phyloP scores from a whole-genome alignment of 2,113 vertebrate genomes.

The Melanerpes formicivorus region DNA sequence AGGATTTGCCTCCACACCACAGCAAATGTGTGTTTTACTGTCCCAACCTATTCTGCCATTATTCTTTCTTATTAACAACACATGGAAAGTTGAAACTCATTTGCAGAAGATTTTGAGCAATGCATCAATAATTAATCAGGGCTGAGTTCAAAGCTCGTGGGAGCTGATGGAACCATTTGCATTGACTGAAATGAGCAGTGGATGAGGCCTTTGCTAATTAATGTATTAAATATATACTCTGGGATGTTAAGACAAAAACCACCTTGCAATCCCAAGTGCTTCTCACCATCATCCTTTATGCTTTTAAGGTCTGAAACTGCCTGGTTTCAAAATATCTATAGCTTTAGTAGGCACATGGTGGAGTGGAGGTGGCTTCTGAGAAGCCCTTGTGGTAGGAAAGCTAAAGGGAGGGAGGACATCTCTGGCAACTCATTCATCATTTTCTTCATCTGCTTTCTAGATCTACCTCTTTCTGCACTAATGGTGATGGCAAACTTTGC shows the following conservation, averaged over 20 bases:
- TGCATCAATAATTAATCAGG: neutral
- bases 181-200: neutral
- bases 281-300: neutral
- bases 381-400: rapidly evolving
- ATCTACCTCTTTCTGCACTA: neutral
- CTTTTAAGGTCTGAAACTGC: neutral
- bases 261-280: neutral
- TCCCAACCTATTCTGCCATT: neutral
- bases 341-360: rapidly evolving
- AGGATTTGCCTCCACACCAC: neutral
- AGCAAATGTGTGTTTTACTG: rapidly evolving
- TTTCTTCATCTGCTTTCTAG: neutral
- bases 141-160: neutral
- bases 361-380: rapidly evolving
- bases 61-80: neutral
- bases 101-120: neutral
- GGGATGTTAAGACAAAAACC: neutral
- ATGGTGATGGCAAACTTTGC: neutral
- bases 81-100: neutral
- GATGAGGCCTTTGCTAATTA: constrained; percentile 1
- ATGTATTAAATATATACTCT: neutral
- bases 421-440: rapidly evolving
- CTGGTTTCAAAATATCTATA: neutral
- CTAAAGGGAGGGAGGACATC: too few relatives aligned
- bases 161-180: neutral